Percentiles rank a stretch among this genome's conserved stretches.
Evolutionary conservation across 1,140 invertebrate genomes (phyloP).

Genomic region (Euwallacea similis): DNA sequence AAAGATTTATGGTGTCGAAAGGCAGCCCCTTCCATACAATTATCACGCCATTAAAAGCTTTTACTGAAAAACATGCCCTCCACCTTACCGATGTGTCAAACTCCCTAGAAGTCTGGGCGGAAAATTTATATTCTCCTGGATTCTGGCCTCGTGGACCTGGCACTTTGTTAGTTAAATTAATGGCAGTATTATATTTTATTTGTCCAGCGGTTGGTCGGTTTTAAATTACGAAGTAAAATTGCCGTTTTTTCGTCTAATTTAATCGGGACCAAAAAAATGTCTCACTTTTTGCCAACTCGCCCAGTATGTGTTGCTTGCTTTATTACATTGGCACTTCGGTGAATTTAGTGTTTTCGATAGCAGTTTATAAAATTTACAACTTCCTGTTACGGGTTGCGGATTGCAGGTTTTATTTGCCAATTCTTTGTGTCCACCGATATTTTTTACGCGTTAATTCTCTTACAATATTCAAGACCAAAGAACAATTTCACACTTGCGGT

Average conservation of each 20-base stretch:
- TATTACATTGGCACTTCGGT: slow-evolving; percentile 1
- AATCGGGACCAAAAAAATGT: slow-evolving; percentile 20
- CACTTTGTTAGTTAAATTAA: slow-evolving; percentile 41
- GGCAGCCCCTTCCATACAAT: slow-evolving; percentile 25
- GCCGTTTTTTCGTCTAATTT: slow-evolving; percentile 35
- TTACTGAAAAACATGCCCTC: slow-evolving; percentile 36
- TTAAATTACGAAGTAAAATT: slow-evolving; percentile 40
- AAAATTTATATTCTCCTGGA: slow-evolving; percentile 40
- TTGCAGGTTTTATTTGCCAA: neutral
- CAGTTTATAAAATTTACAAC: slow-evolving; percentile 1
- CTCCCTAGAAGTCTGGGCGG: slow-evolving; percentile 33
- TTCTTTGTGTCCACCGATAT: neutral
- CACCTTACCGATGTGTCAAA: slow-evolving; percentile 40
- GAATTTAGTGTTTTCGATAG: slow-evolving; percentile 5
- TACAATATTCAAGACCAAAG: too few relatives aligned
- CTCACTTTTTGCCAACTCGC: slow-evolving; percentile 2
- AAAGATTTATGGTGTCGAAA: slow-evolving; percentile 20
- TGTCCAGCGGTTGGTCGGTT: slow-evolving; percentile 38
- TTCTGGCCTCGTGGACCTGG: slow-evolving; percentile 37
- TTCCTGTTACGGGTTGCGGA: neutral
- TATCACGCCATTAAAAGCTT: slow-evolving; percentile 35
- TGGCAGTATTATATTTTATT: slow-evolving; percentile 41
- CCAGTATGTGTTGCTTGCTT: neutral
- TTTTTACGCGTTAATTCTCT: neutral
- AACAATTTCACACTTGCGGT: too few relatives aligned